Evolutionary conservation across 2,113 vertebrate genomes (phyloP).

Genomic region (Acanthisitta chloris): DNA sequence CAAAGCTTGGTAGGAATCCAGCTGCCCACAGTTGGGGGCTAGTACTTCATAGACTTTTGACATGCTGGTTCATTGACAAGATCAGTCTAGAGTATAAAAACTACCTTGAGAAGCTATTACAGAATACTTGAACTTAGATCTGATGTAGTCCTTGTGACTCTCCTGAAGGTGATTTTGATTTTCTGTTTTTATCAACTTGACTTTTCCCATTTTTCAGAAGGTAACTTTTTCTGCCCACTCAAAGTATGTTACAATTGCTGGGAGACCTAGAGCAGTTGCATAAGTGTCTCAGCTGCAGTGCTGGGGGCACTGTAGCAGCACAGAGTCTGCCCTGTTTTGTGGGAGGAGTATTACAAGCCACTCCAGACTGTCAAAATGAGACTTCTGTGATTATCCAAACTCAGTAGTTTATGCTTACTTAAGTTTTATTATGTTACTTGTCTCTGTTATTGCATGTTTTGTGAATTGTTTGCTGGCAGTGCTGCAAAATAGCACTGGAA

Average conservation of each 20-base stretch:
- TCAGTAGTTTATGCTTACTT: neutral
- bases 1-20: neutral
- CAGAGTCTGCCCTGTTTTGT: neutral
- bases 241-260: neutral
- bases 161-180: neutral
- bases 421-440: neutral
- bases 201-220: neutral
- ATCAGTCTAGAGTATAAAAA: neutral
- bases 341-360: neutral
- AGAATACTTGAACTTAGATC: neutral
- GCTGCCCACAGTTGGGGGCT: neutral
- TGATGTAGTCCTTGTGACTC: neutral
- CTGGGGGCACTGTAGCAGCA: neutral
- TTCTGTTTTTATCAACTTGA: neutral
- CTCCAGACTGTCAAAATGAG: neutral
- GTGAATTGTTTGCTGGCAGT: neutral
- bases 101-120: neutral
- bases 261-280: neutral
- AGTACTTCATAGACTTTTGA: neutral
- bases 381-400: neutral
- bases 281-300: no score
- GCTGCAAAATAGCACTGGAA: neutral
- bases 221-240: rapidly evolving
- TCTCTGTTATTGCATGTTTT: neutral
- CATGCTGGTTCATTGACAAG: neutral